Evolutionary conservation across 1,140 invertebrate species (phyloP), one percentile per base, ranked within the genome.

Genomic region (Oedothorax gibbosus): DNA sequence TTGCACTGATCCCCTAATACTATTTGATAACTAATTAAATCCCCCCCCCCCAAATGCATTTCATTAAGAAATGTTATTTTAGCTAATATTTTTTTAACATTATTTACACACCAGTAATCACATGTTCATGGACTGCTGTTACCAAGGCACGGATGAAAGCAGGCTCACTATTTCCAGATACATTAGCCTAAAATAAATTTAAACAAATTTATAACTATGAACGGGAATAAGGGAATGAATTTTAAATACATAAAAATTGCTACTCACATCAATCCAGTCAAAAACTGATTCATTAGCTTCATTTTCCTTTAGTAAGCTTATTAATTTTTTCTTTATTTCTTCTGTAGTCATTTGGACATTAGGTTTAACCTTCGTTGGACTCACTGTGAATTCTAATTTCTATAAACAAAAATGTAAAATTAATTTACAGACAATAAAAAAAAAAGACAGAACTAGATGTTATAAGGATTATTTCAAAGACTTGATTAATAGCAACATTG

Each of bases 71-170:
- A 35, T 35, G 35, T 35, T n/a, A 35, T 35, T 5, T 2, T 35
- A 35, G 35, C 35, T 35, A 35, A 35, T 35, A 35, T 35, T 35
- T 5, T 35, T 35, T 35, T 35, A 35, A 35, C n/a, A n/a, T 35
- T 35, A 35, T 2, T 35, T 35, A 82, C 87, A 68, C 85, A 90
- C 90, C 90, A 87, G 85, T 86, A 82, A 90, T 88, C 75, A 88
- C 88, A 88, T 88, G 89, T 69, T 87, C 86, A 86, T 89, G 89
- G 80, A 96, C 93, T 54, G 94, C 93, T 88, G 94, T 94, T 85
- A 94, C 94, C 86, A 97, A 91, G 75, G 92, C 91, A 88, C 94
- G 91, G 87, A 96, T 88, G 86, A 91, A 91, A 8, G 86, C 54
- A 18, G 86, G 82, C 54, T 88, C 83, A 86, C 88, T 89, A 62